Conservation (phyloP, 2,888 invertebrate species). For the Azorinus chamasolen region DNA sequence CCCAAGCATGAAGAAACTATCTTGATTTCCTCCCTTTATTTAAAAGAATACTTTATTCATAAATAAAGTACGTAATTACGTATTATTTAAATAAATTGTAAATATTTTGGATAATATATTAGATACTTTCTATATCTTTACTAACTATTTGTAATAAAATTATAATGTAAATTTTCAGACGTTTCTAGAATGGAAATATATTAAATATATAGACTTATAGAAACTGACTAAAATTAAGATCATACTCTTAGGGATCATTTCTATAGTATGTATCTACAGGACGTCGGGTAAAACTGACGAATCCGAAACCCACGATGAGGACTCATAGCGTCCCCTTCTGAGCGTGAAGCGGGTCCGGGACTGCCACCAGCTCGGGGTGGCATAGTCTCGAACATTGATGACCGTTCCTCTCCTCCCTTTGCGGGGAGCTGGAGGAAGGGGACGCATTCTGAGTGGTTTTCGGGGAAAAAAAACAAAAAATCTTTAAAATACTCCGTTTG, state of each 20-base stretch:
- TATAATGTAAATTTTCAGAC: too few relatives aligned
- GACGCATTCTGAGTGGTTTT: conserved; percentile 76
- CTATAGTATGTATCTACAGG: conserved; percentile 79
- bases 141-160: too few relatives aligned
- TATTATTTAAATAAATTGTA: too few relatives aligned
- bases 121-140: too few relatives aligned
- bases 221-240: conserved; percentile 69
- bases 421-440: conserved; percentile 72
- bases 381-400: conserved; percentile 70
- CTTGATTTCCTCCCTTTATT: too few relatives aligned
- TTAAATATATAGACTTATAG: too few relatives aligned
- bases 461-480: background rate
- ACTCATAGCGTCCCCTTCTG: conserved; percentile 74
- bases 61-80: too few relatives aligned
- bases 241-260: conserved; percentile 80
- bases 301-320: conserved; percentile 76
- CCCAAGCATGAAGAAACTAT: too few relatives aligned
- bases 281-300: conserved; percentile 77
- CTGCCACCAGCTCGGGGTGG: conserved; percentile 30
- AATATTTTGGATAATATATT: too few relatives aligned
- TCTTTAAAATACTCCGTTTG: too few relatives aligned
- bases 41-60: too few relatives aligned
- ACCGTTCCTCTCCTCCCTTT: conserved; percentile 72
- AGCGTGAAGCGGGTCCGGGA: conserved; percentile 74
- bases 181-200: too few relatives aligned